These are phyloP conservation scores for Drosophila emarginata DNA, from an alignment of 2,888 invertebrate genomes.

Conservation along the genomic window DNA sequence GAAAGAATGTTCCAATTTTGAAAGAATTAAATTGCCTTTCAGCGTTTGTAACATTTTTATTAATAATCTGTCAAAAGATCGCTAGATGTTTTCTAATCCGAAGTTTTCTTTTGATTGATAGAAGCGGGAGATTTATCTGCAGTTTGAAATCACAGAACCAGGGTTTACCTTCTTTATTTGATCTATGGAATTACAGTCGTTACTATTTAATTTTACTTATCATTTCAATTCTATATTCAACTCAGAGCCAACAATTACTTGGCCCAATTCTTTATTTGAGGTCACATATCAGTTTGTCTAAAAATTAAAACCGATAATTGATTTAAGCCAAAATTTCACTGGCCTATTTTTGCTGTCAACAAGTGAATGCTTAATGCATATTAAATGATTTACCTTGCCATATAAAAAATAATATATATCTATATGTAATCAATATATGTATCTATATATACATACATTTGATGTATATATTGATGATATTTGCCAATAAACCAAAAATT, in stretches of 20 bases:
- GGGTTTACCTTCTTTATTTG: no score
- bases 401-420: constrained; percentile 12
- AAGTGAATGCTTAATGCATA: constrained; percentile 49
- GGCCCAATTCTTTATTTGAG: constrained; percentile 32
- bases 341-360: constrained; percentile 30
- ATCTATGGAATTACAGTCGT: no score
- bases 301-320: background rate
- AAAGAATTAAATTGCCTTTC: no score
- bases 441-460: background rate
- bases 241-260: background rate
- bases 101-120: no score
- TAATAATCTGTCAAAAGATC: no score
- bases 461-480: constrained; percentile 28
- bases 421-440: constrained; percentile 13
- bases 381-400: constrained; percentile 47
- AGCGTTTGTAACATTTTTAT: no score
- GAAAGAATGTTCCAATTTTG: no score
- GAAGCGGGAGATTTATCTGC: no score
- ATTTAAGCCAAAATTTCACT: constrained; percentile 37
- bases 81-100: no score
- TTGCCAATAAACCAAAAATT: constrained; percentile 48
- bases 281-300: constrained; percentile 39
- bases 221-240: background rate
- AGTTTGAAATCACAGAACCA: no score
- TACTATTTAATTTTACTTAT: no score